Conservation (phyloP, 1,140 invertebrate species). For the Eufriesea mexicana region DNA sequence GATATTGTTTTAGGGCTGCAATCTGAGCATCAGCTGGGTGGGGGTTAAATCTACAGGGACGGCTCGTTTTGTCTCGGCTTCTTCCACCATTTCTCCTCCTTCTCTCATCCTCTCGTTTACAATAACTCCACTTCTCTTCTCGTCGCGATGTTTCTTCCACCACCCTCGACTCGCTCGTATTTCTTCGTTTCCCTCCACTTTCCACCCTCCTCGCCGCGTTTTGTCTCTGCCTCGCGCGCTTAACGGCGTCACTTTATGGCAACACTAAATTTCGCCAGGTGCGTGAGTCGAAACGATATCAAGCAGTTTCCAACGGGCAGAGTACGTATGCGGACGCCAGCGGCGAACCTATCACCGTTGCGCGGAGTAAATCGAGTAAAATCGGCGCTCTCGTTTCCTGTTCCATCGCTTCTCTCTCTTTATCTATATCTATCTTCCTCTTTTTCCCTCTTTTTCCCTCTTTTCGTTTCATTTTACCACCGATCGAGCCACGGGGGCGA, state of each 20-base stretch:
- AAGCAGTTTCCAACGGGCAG: slow-evolving; percentile 29
- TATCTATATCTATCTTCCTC: neutral
- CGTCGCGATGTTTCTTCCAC: neutral
- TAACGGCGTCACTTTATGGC: slow-evolving; percentile 49
- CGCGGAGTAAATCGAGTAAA: slow-evolving; percentile 40
- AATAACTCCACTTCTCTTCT: neutral
- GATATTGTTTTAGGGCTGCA: slow-evolving; percentile 19
- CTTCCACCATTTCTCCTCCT: neutral
- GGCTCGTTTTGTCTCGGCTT: neutral
- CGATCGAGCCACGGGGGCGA: neutral
- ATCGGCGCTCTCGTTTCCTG: slow-evolving; percentile 25
- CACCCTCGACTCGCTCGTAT: neutral
- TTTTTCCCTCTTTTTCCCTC: neutral
- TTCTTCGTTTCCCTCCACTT: neutral
- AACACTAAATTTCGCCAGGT: slow-evolving; percentile 57
- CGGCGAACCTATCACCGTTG: slow-evolving; percentile 32
- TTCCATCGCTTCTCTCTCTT: too few species aligned
- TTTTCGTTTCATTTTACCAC: slow-evolving; percentile 31
- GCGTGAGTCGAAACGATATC: slow-evolving; percentile 60
- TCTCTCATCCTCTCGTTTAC: neutral
- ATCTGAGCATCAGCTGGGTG: neutral
- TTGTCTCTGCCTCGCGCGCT: neutral
- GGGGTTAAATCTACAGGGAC: slow-evolving; percentile 9
- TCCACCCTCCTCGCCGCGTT: neutral
- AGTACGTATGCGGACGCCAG: slow-evolving; percentile 6